These are phyloP conservation scores for Protomyctophum bolini DNA, from an alignment of 2,113 vertebrate species.

Conservation along the genomic window DNA sequence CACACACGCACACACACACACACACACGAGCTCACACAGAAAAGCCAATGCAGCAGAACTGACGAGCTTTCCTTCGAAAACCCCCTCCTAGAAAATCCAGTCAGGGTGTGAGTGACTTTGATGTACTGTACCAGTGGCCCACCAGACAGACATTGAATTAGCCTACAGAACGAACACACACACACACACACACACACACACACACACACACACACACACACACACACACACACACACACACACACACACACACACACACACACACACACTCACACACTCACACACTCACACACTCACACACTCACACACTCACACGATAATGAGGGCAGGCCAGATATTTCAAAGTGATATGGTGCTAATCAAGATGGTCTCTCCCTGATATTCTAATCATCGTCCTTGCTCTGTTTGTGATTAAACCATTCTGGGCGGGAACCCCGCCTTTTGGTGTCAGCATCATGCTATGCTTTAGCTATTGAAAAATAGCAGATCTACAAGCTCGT, in stretches of 20 bases:
- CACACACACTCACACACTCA: no score
- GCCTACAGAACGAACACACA: no score
- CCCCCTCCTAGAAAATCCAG: not conserved
- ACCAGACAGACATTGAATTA: not conserved
- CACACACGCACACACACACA: conserved; percentile 13
- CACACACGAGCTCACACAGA: conserved; percentile 14
- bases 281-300: no score
- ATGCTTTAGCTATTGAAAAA: no score
- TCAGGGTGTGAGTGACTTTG: conserved; percentile 19
- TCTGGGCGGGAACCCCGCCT: no score
- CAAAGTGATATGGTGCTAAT: not conserved
- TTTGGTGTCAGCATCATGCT: no score
- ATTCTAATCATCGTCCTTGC: conserved; percentile 1
- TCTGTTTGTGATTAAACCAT: not conserved
- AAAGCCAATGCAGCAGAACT: conserved; percentile 26
- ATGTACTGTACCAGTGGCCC: conserved; percentile 24
- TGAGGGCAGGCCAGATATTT: not conserved
- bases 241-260: no score
- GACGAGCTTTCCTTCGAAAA: conserved; percentile 32
- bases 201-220: no score
- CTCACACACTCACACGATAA: not conserved
- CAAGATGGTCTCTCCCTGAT: not conserved
- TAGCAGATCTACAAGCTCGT: no score
- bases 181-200: no score
- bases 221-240: no score